A percentile compares a stretch with the other conserved stretches of the same genome.
phyloP scores from a whole-genome alignment of 35 echinoderm and acorn worm genomes.

The Holothuria glaberrima region DNA sequence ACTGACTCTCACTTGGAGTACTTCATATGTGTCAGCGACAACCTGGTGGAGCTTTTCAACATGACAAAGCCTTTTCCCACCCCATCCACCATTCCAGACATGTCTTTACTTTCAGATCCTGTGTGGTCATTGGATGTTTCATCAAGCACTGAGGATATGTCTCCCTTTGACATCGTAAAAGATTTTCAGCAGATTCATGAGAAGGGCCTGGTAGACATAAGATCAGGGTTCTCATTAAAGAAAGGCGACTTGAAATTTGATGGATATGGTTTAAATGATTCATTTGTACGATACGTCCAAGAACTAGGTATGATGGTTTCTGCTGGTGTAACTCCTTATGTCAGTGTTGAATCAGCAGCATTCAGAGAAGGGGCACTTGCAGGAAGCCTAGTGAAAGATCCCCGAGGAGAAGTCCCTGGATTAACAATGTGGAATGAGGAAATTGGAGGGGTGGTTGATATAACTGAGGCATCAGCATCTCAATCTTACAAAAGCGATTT shows the following conservation, averaged over 20 bases:
- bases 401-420: constrained; percentile 76
- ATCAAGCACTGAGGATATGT: neutral
- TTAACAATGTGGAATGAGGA: constrained; percentile 77
- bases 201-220: constrained; percentile 69
- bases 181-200: neutral
- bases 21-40: constrained; percentile 34
- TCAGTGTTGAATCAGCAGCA: constrained; percentile 64
- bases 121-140: constrained; percentile 52
- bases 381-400: constrained; percentile 73
- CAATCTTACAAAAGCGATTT: constrained; percentile 68
- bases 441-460: constrained; percentile 77
- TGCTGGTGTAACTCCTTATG: constrained; percentile 65
- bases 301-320: constrained; percentile 59
- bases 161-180: neutral
- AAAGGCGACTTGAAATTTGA: constrained; percentile 89
- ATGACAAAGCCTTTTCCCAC: constrained; percentile 27
- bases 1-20: constrained; percentile 38
- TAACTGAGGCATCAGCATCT: constrained; percentile 63
- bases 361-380: constrained; percentile 61
- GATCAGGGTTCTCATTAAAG: constrained; percentile 43
- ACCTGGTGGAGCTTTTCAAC: constrained; percentile 42
- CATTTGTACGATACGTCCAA: constrained; percentile 57
- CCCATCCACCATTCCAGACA: neutral
- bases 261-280: constrained; percentile 50
- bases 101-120: neutral